A percentile compares a stretch with the other conserved stretches of the same genome.
phyloP scores from a whole-genome alignment of 2,888 invertebrate genomes.

The Coronaproctus castanopsis region DNA sequence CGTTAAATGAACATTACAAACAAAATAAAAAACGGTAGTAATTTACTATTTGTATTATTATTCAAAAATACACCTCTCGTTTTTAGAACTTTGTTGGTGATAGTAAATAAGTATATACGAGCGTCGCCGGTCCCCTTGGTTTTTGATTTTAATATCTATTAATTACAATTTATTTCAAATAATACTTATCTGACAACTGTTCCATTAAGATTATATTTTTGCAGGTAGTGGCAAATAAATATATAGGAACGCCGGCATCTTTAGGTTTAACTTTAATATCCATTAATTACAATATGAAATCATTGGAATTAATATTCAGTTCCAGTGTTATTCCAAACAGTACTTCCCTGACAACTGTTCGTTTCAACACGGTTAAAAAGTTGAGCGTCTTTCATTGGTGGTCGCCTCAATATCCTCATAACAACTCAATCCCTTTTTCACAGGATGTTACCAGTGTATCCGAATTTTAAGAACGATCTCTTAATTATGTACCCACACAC shows the following conservation, averaged over 20 bases:
- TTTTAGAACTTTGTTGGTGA: too few relatives aligned
- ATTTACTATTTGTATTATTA: too few relatives aligned
- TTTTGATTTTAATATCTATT: neutral
- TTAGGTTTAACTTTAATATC: slow-evolving; percentile 11
- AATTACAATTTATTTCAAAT: neutral
- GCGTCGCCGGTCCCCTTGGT: neutral
- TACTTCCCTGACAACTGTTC: slow-evolving; percentile 24
- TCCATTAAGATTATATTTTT: neutral
- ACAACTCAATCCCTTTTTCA: too few relatives aligned
- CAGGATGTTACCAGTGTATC: too few relatives aligned
- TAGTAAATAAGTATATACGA: too few relatives aligned
- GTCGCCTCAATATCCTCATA: slow-evolving; percentile 37
- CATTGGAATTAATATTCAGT: slow-evolving; percentile 34
- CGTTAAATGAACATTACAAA: too few relatives aligned
- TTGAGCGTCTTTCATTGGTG: slow-evolving; percentile 43
- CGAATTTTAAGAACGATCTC: too few relatives aligned
- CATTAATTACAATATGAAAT: slow-evolving; percentile 9
- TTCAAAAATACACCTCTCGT: too few relatives aligned
- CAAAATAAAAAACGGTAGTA: too few relatives aligned
- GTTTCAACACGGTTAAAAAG: slow-evolving; percentile 33
- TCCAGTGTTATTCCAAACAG: slow-evolving; percentile 27
- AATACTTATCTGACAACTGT: neutral
- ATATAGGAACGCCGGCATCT: slow-evolving; percentile 1
- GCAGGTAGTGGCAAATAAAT: slow-evolving; percentile 11
- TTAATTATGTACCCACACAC: too few relatives aligned